phyloP scores from a whole-genome alignment of 2,888 invertebrate species.

The Mactromeris polynyma region DNA sequence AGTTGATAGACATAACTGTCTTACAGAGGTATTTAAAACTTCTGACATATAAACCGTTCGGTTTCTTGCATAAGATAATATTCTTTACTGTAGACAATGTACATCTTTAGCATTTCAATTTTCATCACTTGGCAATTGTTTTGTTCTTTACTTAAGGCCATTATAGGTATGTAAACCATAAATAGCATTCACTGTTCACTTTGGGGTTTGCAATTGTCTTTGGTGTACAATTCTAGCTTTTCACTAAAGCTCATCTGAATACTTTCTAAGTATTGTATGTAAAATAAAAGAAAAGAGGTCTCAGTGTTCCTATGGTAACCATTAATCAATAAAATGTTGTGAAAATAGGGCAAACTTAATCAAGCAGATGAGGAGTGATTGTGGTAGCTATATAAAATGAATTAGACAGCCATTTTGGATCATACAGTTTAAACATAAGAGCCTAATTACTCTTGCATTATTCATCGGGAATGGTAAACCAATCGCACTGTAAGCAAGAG shows the following conservation, averaged over 20 bases:
- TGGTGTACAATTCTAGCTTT: not conserved
- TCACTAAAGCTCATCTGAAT: not conserved
- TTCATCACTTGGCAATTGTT: too few species aligned
- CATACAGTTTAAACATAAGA: constrained; percentile 43
- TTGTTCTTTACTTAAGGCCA: not conserved
- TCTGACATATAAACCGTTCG: too few species aligned
- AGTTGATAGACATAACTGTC: too few species aligned
- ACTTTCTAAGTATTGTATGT: constrained; percentile 6
- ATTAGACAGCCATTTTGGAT: constrained; percentile 39
- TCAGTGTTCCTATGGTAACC: not conserved
- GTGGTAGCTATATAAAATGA: constrained; percentile 53
- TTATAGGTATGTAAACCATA: not conserved
- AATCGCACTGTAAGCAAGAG: constrained; percentile 56
- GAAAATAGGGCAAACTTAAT: constrained; percentile 52
- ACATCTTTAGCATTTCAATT: too few species aligned
- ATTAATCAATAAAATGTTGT: constrained; percentile 41
- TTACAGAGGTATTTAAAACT: too few species aligned
- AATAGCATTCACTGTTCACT: not conserved
- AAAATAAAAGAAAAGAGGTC: constrained; percentile 15
- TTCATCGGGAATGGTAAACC: constrained; percentile 53
- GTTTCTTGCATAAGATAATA: too few species aligned
- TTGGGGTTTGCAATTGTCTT: not conserved
- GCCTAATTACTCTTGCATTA: constrained; percentile 64
- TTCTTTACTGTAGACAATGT: too few species aligned
- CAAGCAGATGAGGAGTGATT: constrained; percentile 53